Evolutionary conservation across 2,888 invertebrate species (phyloP).

Genomic region (Ennomos fuscantarius): DNA sequence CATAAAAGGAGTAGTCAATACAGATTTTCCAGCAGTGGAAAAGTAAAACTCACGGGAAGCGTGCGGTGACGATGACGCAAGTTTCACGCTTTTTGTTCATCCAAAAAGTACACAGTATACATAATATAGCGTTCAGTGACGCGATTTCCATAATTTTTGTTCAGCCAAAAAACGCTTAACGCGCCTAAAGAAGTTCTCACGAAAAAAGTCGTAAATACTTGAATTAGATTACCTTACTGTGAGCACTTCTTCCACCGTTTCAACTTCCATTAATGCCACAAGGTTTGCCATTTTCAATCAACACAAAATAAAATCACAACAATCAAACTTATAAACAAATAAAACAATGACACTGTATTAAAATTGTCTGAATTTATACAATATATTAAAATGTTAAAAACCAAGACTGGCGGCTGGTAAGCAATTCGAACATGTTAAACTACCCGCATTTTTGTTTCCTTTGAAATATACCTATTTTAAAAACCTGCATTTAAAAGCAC

Average conservation of each 20-base stretch:
- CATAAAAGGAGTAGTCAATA: no score
- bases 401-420: slow-evolving; percentile 5
- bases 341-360: slow-evolving; percentile 6
- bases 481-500: no score
- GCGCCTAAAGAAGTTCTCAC: no score
- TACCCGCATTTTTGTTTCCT: slow-evolving; percentile 25
- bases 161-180: no score
- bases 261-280: slow-evolving; percentile 51
- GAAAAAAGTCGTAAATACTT: no score
- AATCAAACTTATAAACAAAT: slow-evolving; percentile 6
- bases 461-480: neutral
- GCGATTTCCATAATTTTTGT: no score
- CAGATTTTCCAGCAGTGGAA: no score
- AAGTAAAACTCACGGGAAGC: no score
- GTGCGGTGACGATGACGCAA: no score
- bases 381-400: neutral
- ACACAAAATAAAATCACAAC: slow-evolving; percentile 33
- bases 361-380: slow-evolving; percentile 19
- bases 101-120: no score
- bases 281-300: slow-evolving; percentile 50
- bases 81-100: no score
- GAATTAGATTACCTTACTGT: slow-evolving; percentile 57
- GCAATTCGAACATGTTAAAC: slow-evolving; percentile 21
- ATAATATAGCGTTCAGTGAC: no score
- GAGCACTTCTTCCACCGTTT: slow-evolving; percentile 60